Evolutionary conservation across 2,113 vertebrate genomes (phyloP).

Genomic region (Trematocara marginatum): DNA sequence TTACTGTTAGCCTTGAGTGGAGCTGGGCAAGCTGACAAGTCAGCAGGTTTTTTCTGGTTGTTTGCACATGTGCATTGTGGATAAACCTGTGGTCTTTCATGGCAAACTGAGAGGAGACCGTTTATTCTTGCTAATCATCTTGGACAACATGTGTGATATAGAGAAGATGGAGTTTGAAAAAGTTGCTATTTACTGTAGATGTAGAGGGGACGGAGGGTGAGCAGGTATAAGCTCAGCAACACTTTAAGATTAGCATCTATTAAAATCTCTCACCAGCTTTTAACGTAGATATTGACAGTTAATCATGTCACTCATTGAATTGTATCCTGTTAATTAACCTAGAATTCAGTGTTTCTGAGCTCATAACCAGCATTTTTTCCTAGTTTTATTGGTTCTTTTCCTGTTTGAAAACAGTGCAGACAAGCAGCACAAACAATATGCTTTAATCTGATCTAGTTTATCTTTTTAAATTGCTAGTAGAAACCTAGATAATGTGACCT

Average conservation of each 20-base stretch:
- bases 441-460: not conserved
- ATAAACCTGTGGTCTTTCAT: not conserved
- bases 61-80: not conserved
- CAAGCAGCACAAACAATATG: not conserved
- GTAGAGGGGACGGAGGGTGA: not conserved
- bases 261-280: not conserved
- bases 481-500: not conserved
- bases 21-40: not conserved
- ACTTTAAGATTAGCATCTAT: not conserved
- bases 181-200: not conserved
- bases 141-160: not conserved
- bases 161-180: not conserved
- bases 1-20: not conserved
- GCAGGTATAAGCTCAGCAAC: not conserved
- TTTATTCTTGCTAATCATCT: not conserved
- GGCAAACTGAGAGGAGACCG: not conserved
- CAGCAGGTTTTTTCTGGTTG: not conserved
- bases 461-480: not conserved
- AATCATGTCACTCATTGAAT: not conserved
- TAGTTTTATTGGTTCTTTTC: not conserved
- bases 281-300: not conserved
- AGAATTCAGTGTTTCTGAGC: not conserved
- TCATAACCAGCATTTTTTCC: not conserved
- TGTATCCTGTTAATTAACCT: not conserved
- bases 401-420: not conserved